A percentile compares a stretch with the other conserved stretches of the same genome.
These are phyloP conservation scores for Actinemys pallida DNA, from an alignment of 2,113 vertebrate species.

Conservation along the genomic window DNA sequence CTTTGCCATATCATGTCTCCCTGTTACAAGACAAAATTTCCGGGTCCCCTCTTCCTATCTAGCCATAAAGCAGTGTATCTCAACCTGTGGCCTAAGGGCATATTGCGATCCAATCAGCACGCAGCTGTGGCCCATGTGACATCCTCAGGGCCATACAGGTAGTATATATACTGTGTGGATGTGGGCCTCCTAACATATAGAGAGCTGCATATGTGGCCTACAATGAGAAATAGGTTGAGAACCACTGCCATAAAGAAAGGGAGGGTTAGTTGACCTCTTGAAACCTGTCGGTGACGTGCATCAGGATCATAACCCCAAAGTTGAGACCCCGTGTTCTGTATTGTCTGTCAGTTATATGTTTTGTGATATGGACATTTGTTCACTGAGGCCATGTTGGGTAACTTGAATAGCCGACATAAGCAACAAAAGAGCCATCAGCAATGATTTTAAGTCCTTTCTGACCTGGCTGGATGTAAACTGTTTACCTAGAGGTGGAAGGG, in stretches of 20 bases:
- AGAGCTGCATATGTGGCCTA: too few relatives aligned
- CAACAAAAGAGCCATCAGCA: not conserved
- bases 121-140: too few relatives aligned
- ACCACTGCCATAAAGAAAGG: not conserved
- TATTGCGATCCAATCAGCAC: too few relatives aligned
- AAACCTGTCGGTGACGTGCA: not conserved
- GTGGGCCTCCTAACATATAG: too few relatives aligned
- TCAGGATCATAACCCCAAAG: not conserved
- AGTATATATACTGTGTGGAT: too few relatives aligned
- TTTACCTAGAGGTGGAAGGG: not conserved
- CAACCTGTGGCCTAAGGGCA: too few relatives aligned
- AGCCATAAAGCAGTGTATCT: too few relatives aligned
- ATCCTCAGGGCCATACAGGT: too few relatives aligned
- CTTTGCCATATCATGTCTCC: not conserved
- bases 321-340: not conserved
- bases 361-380: not conserved
- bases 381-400: not conserved
- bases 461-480: not conserved
- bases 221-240: too few relatives aligned
- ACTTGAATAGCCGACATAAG: not conserved
- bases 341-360: not conserved
- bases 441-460: not conserved
- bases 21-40: not conserved
- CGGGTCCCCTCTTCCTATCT: not conserved
- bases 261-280: not conserved